Percentiles rank a stretch among this genome's conserved stretches.
These are phyloP conservation scores for Ardeotis arabs DNA, from an alignment of 2,113 vertebrate genomes.

Conservation along the genomic window DNA sequence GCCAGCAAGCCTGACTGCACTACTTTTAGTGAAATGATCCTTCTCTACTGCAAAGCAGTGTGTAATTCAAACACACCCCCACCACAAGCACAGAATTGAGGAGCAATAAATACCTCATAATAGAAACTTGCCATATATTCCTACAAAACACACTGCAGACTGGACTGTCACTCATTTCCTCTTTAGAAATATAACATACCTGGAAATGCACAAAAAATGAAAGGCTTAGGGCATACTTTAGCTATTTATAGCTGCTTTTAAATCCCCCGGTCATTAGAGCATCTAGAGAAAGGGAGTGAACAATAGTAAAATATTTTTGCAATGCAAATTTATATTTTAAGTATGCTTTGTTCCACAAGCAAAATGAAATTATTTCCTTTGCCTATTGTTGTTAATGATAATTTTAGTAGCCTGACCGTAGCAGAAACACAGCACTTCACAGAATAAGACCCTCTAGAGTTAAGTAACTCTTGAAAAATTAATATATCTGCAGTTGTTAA, in stretches of 20 bases:
- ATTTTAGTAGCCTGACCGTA: neutral
- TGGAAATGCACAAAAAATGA: neutral
- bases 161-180: neutral
- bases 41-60: neutral
- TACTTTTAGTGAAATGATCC: conserved; percentile 34
- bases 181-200: neutral
- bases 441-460: neutral
- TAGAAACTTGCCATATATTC: conserved; percentile 19
- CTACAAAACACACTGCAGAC: neutral
- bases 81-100: conserved; percentile 5
- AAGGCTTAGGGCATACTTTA: neutral
- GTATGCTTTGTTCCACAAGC: neutral
- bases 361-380: neutral
- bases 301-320: neutral
- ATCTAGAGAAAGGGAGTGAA: neutral
- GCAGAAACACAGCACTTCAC: neutral
- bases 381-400: neutral
- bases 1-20: neutral
- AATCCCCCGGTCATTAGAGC: neutral
- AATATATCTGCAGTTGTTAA: neutral
- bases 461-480: neutral
- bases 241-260: conserved; percentile 13
- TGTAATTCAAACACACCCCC: conserved; percentile 4
- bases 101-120: conserved; percentile 37
- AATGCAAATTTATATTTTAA: neutral